Evolutionary conservation across 2,888 invertebrate species (phyloP), one percentile per base, ranked within the genome.

Genomic region (Amblyjoppa proteus): DNA sequence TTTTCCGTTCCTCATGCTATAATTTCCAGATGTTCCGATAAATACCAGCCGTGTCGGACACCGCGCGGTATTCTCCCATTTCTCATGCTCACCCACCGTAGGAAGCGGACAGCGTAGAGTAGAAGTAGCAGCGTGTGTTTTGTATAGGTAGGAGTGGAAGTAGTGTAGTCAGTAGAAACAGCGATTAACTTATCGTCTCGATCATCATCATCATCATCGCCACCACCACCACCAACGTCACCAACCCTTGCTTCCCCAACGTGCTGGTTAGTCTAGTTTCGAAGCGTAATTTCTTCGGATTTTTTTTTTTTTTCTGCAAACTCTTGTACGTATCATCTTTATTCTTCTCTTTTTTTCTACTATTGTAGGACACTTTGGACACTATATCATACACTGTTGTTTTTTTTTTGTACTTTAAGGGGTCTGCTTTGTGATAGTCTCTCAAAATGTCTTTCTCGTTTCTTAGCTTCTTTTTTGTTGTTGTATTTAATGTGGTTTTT

Each of bases 11-110:
- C 31, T 64, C 64, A 64, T 64, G 64, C 64, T 6, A 64, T 64
- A 31, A 64, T 64, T 34, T 64, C 16, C 64, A 64, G 64, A 34
- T 34, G 31, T 31, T 64, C n/a, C 34, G 34, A 41, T 61, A 71
- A 75, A 41, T 51, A 74, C 68, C 51, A 68, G 9, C 71, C 28
- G 64, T n/a, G 61, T 53, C n/a, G 41, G 61, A 64, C 69, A 71
- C 28, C 38, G 38, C 74, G 73, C 78, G 77, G 81, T 85, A 51
- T 34, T 51, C 16, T 71, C 81, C 78, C 51, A 61, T 84, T 80
- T 81, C 70, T 86, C 88, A 88, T 88, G 88, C 88, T 88, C 81
- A 81, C 81, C 83, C 87, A 84, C 70, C 66, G 68, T 78, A 81
- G 74, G 81, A 87, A 84, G 84, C 81, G 78, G 81, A 87, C 81